Evolutionary conservation across 1,140 invertebrate species (phyloP), one percentile per base, ranked within the genome.

Genomic region (Harlomillsia oculata): DNA sequence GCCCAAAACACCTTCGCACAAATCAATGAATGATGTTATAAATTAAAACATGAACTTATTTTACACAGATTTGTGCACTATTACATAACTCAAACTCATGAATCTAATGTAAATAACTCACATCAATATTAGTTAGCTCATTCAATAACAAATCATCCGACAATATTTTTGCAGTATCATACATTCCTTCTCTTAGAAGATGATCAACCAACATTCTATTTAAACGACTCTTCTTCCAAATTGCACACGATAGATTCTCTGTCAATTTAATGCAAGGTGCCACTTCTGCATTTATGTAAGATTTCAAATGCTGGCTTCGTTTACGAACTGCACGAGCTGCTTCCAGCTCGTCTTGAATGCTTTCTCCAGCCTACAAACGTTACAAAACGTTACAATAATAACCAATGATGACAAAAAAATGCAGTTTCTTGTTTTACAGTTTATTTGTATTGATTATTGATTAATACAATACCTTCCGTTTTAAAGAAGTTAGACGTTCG

Each of bases 201-300:
- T 97, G 94, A 71, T 99, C 95, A 14, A 97, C 89, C 11, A 98
- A 75, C 84, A 97, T 89, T 48, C 95, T 78, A 73, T 97, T 92
- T 20, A 97, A 70, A 45, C 94, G 80, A 46, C 87, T 85, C 56
- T 86, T 80, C 55, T 86, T 81, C 91, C 91, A 97, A 2, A 34
- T 39, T 68, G 65, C 9, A 68, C 65, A 48, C 1, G 29, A 40
- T 23, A 45, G 28, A 11, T 48, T 23, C 13, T 46, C 44, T 18
- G 41, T 28, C 2, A 48, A 25, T 36, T 36, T 29, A 9, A 53
- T 43, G 21, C 16, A 46, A 20, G 36, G 16, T 4, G 37, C 28
- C 9, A 60, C 55, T 45, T 62, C 56, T 2, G 37, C 30, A 11
- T 20, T 71, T 50, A 68, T 84, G 66, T 88, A 86, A 67, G 74